Evolutionary conservation across 2,113 vertebrate genomes (phyloP).

Genomic region (Stomatorhinus ivindoensis): DNA sequence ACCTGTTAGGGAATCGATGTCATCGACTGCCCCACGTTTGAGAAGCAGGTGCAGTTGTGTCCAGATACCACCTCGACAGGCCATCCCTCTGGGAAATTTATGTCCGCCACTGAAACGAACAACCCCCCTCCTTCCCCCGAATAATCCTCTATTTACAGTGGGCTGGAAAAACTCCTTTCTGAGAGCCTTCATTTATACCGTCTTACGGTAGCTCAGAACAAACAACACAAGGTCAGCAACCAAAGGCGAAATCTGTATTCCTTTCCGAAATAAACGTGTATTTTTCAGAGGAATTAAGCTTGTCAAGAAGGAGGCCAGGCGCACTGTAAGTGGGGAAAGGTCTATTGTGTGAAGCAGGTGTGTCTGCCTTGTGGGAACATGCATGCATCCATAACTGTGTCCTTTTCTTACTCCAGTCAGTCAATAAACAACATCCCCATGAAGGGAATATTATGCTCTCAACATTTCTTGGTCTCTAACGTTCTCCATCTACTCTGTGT

Average conservation of each 20-base stretch:
- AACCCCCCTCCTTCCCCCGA: not conserved
- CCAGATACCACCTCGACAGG: constrained; percentile 32
- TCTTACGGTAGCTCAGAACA: not conserved
- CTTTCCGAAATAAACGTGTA: not conserved
- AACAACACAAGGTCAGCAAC: not conserved
- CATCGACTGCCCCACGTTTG: constrained; percentile 43
- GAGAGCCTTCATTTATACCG: constrained; percentile 28
- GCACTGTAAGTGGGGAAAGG: not conserved
- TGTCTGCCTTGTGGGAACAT: not conserved
- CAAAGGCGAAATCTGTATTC: not conserved
- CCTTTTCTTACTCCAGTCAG: not conserved
- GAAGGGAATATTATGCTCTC: not conserved
- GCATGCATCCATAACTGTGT: not conserved
- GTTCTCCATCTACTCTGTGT: not conserved
- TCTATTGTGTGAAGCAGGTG: not conserved
- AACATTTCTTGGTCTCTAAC: not conserved
- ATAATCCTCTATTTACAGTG: constrained; percentile 44
- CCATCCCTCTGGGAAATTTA: constrained; percentile 38
- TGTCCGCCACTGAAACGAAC: constrained; percentile 23
- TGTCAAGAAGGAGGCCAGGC: not conserved
- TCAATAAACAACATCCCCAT: not conserved
- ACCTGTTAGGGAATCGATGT: constrained; percentile 40
- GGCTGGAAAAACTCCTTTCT: constrained; percentile 39
- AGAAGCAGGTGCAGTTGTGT: constrained; percentile 18
- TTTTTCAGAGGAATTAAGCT: not conserved